phyloP scores from a whole-genome alignment of 2,888 invertebrate species.

The Volucella inflata region DNA sequence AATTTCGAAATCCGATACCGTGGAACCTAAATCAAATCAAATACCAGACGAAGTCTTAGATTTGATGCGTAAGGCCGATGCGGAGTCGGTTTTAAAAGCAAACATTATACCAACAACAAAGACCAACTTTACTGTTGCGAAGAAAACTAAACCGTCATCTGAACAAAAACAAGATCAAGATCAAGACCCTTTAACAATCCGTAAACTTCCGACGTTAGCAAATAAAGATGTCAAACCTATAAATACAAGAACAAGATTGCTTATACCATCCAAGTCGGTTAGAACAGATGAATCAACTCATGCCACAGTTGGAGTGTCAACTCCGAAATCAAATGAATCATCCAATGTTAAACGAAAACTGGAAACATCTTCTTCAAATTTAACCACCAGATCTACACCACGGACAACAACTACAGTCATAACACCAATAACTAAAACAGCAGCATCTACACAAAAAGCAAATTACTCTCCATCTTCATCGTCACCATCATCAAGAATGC shows the following conservation, averaged over 20 bases:
- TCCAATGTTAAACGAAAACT: background rate
- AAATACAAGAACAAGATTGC: too few relatives aligned
- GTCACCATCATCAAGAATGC: background rate
- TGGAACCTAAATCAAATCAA: background rate
- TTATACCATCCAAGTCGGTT: background rate
- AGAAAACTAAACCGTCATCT: background rate
- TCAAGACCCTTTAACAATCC: too few relatives aligned
- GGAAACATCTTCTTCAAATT: background rate
- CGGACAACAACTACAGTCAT: background rate
- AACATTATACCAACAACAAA: background rate
- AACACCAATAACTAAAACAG: background rate
- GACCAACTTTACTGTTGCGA: background rate
- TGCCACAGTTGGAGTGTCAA: background rate
- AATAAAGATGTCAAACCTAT: too few relatives aligned
- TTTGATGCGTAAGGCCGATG: background rate
- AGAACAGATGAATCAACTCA: background rate
- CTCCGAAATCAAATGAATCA: background rate
- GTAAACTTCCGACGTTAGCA: too few relatives aligned
- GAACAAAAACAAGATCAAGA: background rate
- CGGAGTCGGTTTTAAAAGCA: background rate
- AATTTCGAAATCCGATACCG: background rate
- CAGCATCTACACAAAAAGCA: background rate
- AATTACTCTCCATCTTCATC: slow-evolving; percentile 1
- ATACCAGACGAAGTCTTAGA: too few relatives aligned
- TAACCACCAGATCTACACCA: slow-evolving; percentile 22